Percentiles rank a stretch among this genome's conserved stretches.
Evolutionary conservation across 2,113 vertebrate genomes (phyloP).

Genomic region (Nothobranchius furzeri): DNA sequence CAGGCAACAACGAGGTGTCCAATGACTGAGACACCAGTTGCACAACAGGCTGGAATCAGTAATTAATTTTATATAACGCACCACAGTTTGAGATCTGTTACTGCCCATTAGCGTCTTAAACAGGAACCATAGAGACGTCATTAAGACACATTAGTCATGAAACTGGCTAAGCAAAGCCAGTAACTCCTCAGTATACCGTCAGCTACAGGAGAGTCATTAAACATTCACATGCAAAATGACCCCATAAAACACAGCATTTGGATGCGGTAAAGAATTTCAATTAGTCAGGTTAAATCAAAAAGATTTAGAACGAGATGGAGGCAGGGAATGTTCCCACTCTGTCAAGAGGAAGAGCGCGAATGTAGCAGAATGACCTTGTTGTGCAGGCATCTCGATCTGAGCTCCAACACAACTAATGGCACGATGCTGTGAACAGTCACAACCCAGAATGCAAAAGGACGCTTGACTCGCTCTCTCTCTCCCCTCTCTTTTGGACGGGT

Average conservation of each 20-base stretch:
- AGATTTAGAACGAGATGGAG: constrained; percentile 9
- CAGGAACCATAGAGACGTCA: constrained; percentile 54
- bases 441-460: constrained; percentile 52
- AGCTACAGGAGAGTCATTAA: constrained; percentile 34
- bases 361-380: constrained; percentile 56
- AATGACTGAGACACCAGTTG: constrained; percentile 55
- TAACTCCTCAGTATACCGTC: constrained; percentile 45
- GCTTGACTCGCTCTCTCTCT: constrained; percentile 30
- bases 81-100: constrained; percentile 63
- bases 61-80: constrained; percentile 71
- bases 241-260: constrained; percentile 10
- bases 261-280: background rate
- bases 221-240: constrained; percentile 43
- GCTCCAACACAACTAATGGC: constrained; percentile 53
- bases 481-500: constrained; percentile 21
- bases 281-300: constrained; percentile 10
- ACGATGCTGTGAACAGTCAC: constrained; percentile 56
- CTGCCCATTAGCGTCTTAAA: constrained; percentile 66
- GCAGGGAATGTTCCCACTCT: constrained; percentile 7
- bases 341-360: constrained; percentile 33
- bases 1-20: constrained; percentile 50
- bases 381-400: constrained; percentile 24
- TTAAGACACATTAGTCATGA: constrained; percentile 60
- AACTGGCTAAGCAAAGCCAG: constrained; percentile 47
- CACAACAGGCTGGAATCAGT: constrained; percentile 58